Evolutionary conservation across 2,797 vertebrate genomes (phyloP).

Genomic region (Sardinella longiceps): DNA sequence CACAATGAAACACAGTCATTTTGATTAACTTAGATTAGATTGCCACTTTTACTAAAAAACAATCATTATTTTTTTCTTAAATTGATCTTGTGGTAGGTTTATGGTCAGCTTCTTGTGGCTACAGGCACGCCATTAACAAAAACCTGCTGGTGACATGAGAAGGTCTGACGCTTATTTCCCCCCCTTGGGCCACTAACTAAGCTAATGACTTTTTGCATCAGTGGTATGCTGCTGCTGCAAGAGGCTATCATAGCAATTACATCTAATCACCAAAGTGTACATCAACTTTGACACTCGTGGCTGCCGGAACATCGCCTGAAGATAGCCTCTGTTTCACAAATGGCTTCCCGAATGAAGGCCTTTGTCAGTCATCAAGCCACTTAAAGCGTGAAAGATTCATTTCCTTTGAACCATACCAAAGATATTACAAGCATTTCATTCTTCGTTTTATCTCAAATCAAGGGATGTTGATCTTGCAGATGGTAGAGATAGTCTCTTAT

Average conservation of each 20-base stretch:
- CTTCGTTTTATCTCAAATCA: neutral
- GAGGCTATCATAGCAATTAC: constrained; percentile 36
- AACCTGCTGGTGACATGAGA: constrained; percentile 27
- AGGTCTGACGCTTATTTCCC: neutral
- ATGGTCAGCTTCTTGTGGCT: neutral
- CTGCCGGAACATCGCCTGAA: neutral
- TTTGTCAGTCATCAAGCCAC: neutral
- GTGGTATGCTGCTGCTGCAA: neutral
- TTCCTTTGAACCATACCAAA: neutral
- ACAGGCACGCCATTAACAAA: neutral
- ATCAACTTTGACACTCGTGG: neutral
- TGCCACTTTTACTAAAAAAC: too few relatives aligned
- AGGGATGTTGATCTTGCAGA: neutral
- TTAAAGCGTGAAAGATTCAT: neutral
- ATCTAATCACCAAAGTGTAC: constrained; percentile 28
- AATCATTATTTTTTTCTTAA: too few relatives aligned
- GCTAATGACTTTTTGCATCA: constrained; percentile 28
- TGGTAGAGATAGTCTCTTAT: constrained; percentile 24
- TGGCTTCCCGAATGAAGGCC: neutral
- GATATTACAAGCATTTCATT: neutral
- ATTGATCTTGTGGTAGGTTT: neutral
- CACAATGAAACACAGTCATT: too few relatives aligned
- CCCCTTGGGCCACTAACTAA: neutral
- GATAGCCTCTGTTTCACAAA: neutral
- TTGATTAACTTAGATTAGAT: too few relatives aligned